Evolutionary conservation across 2,113 vertebrate genomes (phyloP), one percentile per base, ranked within the genome.

Genomic region (Alectura lathami): DNA sequence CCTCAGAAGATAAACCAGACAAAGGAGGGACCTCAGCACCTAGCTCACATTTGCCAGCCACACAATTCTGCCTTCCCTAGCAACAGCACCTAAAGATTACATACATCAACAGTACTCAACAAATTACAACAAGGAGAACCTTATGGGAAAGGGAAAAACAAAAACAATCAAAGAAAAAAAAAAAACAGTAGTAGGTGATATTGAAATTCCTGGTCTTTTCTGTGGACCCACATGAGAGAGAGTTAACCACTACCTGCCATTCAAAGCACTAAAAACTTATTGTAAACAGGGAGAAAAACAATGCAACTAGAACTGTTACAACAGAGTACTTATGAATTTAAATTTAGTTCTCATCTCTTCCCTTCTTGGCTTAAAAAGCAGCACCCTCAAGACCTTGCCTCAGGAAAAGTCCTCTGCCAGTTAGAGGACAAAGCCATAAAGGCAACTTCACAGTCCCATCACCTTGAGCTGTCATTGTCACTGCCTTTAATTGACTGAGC

Each of bases 191-290:
- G 9, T 3, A 74, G 2, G 3, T 42, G 3, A 3, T 23, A 23
- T 6, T 30, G 18, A 72, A 9, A 47, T 5, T 67, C 48, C 10
- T 21, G 8, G 3, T 54, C 11, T 82, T 62, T 50, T 53, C 42
- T 70, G 13, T 27, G 8, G 0, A 9, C 16, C 11, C 13, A 29
- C 7, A 3, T 14, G 20, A 6, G 6, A 57, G 26, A 17, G n/a
- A 30, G 53, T 42, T 75, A 51, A 85, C 78, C 79, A 42, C 20
- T 72, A 3, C 26, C 30, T n/a, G 18, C 4, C 10, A 3, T 45
- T 50, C 26, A 11, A 67, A 72, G 17, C 15, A 34, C 32, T 70
- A 17, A 81, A 57, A 62, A 6, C 8, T 24, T 38, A 23, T 11
- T 12, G 11, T 12, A 85, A 91, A 59, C 7, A 38, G 50, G 21